A percentile compares a stretch with the other conserved stretches of the same genome.
These are phyloP conservation scores for Meteorus colon DNA, from an alignment of 2,888 invertebrate species.

Conservation along the genomic window DNA sequence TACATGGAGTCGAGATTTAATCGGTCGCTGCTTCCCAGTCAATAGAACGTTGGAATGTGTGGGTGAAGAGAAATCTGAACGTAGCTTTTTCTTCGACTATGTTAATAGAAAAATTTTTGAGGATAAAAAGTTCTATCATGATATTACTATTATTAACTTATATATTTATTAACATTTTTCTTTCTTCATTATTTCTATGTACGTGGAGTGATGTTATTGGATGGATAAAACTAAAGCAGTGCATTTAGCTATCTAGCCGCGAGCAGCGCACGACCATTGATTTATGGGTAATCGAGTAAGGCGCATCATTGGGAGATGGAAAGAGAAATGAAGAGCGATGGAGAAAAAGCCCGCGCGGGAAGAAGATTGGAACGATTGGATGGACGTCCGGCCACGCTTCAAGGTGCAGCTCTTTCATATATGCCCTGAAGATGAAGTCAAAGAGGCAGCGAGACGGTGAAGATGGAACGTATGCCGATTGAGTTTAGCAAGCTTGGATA, in stretches of 20 bases:
- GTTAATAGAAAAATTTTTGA: slow-evolving; percentile 8
- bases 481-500: slow-evolving; percentile 11
- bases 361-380: slow-evolving; percentile 33
- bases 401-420: slow-evolving; percentile 23
- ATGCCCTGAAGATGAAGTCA: slow-evolving; percentile 35
- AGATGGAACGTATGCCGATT: slow-evolving; percentile 10
- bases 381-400: slow-evolving; percentile 29
- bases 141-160: neutral
- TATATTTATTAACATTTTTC: neutral
- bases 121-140: neutral
- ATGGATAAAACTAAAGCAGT: slow-evolving; percentile 32
- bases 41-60: slow-evolving; percentile 13
- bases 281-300: slow-evolving; percentile 64
- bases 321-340: neutral
- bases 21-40: slow-evolving; percentile 17
- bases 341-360: neutral
- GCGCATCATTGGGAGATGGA: slow-evolving; percentile 14
- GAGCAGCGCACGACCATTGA: slow-evolving; percentile 55
- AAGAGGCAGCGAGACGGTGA: neutral
- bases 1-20: slow-evolving; percentile 19
- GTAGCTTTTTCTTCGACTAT: neutral
- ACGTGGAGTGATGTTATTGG: slow-evolving; percentile 2
- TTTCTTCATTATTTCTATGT: neutral
- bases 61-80: slow-evolving; percentile 6
- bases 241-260: slow-evolving; percentile 44